Evolutionary conservation across 2,113 vertebrate genomes (phyloP).

Genomic region (Propithecus coquereli): DNA sequence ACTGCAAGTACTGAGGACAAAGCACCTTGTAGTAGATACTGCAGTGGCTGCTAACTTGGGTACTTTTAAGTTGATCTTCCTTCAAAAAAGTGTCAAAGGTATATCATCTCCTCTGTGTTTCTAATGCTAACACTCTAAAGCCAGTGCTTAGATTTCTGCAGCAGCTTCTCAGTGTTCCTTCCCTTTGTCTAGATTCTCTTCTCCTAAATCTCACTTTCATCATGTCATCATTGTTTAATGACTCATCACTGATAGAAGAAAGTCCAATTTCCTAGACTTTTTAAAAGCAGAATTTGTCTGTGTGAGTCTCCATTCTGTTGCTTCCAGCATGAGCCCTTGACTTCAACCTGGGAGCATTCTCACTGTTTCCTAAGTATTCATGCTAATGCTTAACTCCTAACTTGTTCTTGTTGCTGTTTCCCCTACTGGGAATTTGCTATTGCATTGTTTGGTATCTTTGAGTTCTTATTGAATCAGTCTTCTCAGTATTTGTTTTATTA

Average conservation of each 20-base stretch:
- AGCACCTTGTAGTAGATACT: neutral
- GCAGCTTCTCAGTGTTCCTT: slow-evolving; percentile 16
- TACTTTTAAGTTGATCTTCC: neutral
- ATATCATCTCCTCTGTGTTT: neutral
- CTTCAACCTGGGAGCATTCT: slow-evolving; percentile 2
- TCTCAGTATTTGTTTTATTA: neutral
- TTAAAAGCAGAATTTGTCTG: slow-evolving; percentile 45
- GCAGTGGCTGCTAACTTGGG: neutral
- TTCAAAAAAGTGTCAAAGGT: neutral
- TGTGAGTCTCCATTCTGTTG: neutral
- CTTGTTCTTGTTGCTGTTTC: neutral
- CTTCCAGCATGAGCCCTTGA: neutral
- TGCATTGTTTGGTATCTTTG: neutral
- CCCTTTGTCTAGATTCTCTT: slow-evolving; percentile 27
- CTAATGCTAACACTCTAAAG: neutral
- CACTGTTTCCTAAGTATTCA: neutral
- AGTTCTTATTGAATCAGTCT: neutral
- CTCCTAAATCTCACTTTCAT: slow-evolving; percentile 33
- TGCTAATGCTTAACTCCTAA: neutral
- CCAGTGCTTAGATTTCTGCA: neutral
- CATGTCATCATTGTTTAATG: slow-evolving; percentile 52
- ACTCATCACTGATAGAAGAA: slow-evolving; percentile 60
- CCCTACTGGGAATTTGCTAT: neutral
- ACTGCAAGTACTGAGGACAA: neutral
- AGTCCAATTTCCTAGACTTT: slow-evolving; percentile 55